Evolutionary conservation across 2,888 invertebrate genomes (phyloP), one percentile per base, ranked within the genome.

Genomic region (Eubasilissa splendida): DNA sequence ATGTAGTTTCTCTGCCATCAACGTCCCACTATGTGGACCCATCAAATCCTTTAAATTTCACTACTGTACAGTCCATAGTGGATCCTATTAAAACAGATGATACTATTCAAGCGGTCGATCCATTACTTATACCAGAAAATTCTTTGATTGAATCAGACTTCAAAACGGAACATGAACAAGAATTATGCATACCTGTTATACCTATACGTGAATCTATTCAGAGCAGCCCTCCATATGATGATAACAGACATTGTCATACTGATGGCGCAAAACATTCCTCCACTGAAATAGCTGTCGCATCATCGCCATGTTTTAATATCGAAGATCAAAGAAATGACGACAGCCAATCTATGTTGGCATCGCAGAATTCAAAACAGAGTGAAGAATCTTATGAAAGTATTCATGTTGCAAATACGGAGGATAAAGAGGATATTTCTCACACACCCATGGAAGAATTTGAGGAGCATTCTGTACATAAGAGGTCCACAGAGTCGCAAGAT

Each of bases 31-130:
- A 90, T 87, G 88, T 90, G 79, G 90, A 89, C 81, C 89, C 87
- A 82, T 89, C 88, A 84, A 87, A 88, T 70, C 89, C 90, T 84
- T 89, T 89, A 81, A 90, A 87, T 86, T 90, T 90, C 84, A 88
- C 90, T 79, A 90, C 90, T 84, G 88, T 89, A 65, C 88, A 89
- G 71, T 88, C 89, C 66, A 85, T 86, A 59, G 33, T 33, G 42
- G 75, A 78, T 53, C 50, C 63, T 11, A 75, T 63, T 79, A 88
- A 89, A 84, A 85, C 88, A 85, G 90, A 91, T 85, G 90, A 90
- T 74, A 87, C 87, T 76, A 85, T 88, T n/a, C 87, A 89, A 53
- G 87, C 90, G 77, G 71, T 80, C 14, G 91, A 91, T 86, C 91
- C 91, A 11, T 87, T 90, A 5, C 85, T 90, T 42, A 84, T 91